A percentile compares a stretch with the other conserved stretches of the same genome.
Conservation (phyloP, 2,113 vertebrate genomes). For the Paraplagusia blochii region DNA sequence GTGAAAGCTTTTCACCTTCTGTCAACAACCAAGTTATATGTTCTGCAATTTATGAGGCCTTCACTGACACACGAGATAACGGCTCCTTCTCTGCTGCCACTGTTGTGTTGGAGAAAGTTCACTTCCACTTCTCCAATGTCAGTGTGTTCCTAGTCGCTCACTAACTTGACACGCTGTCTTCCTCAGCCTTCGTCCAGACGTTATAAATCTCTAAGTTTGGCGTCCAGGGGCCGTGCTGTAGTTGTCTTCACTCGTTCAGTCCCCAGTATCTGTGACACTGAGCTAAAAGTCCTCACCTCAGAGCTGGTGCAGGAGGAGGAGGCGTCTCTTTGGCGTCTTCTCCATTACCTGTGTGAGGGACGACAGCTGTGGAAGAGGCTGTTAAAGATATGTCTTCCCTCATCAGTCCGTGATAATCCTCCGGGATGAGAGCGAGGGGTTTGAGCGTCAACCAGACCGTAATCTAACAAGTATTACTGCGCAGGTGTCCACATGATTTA, state of each 20-base stretch:
- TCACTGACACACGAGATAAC: too few relatives aligned
- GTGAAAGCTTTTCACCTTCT: too few relatives aligned
- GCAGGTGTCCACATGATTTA: slow-evolving; percentile 48
- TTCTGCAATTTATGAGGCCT: too few relatives aligned
- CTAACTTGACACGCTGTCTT: slow-evolving; percentile 11
- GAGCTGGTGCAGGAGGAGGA: slow-evolving; percentile 33
- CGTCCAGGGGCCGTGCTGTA: background rate
- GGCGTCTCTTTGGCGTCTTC: slow-evolving; percentile 30
- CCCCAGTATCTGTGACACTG: slow-evolving; percentile 31
- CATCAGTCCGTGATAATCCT: slow-evolving; percentile 47
- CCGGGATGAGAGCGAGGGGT: slow-evolving; percentile 15
- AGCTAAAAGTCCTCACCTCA: slow-evolving; percentile 31
- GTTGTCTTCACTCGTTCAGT: slow-evolving; percentile 31
- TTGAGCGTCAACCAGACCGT: slow-evolving; percentile 32
- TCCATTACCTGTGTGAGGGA: slow-evolving; percentile 37
- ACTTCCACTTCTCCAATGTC: slow-evolving; percentile 10
- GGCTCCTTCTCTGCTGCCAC: background rate
- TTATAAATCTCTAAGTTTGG: slow-evolving; percentile 29
- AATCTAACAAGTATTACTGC: slow-evolving; percentile 19
- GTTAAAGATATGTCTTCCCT: slow-evolving; percentile 38
- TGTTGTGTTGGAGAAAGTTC: background rate
- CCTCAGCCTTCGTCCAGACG: slow-evolving; percentile 27
- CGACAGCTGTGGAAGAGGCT: slow-evolving; percentile 31
- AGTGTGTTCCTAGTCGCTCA: slow-evolving; percentile 1
- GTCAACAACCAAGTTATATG: too few relatives aligned